Conservation (phyloP, 1,140 invertebrate genomes). For the Hycleus cichorii region DNA sequence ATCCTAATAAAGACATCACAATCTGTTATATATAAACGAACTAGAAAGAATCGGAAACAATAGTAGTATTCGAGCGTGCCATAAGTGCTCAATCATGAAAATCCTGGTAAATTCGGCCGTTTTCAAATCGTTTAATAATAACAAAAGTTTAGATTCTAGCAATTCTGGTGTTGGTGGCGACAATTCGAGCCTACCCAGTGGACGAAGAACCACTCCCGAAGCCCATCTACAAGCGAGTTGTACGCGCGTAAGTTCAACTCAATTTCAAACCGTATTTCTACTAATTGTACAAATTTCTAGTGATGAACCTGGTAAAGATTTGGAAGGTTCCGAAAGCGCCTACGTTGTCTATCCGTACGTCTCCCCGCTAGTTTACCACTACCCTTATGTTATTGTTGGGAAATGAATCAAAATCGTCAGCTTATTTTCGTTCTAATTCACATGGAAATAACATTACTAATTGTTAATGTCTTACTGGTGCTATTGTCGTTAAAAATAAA, state of each 20-base stretch:
- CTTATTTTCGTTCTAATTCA: background rate
- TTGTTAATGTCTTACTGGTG: constrained; percentile 40
- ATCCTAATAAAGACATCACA: constrained; percentile 10
- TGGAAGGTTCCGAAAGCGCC: constrained; percentile 10
- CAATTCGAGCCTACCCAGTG: background rate
- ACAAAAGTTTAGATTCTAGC: background rate
- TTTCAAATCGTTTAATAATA: background rate
- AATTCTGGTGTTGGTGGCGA: background rate
- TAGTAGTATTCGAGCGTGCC: background rate
- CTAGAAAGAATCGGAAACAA: background rate
- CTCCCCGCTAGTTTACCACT: constrained; percentile 13
- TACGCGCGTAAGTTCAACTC: background rate
- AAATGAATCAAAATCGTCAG: background rate
- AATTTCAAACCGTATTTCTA: background rate
- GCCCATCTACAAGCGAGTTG: background rate
- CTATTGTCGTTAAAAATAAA: constrained; percentile 44
- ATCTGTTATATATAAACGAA: constrained; percentile 4
- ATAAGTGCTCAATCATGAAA: background rate
- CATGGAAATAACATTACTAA: background rate
- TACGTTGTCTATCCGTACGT: constrained; percentile 10
- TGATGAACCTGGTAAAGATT: constrained; percentile 1
- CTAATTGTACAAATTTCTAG: background rate
- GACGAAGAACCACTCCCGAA: background rate
- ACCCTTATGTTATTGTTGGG: constrained; percentile 8
- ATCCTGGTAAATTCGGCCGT: background rate